A percentile compares a stretch with the other conserved stretches of the same genome.
These are phyloP conservation scores for Rhimphoctona megacephalus DNA, from an alignment of 2,888 invertebrate species.

Conservation along the genomic window DNA sequence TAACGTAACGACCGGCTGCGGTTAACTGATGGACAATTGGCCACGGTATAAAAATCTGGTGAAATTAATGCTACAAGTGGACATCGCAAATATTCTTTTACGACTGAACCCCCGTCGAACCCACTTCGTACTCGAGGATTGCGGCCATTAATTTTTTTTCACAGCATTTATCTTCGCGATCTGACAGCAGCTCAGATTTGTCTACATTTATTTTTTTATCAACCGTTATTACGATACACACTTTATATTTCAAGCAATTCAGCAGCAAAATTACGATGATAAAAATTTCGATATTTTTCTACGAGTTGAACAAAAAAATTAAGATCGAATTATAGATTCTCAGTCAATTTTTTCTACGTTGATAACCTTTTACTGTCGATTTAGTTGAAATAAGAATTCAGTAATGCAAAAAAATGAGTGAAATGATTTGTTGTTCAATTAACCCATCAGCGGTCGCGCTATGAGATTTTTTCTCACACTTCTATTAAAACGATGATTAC, in stretches of 20 bases:
- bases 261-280: background rate
- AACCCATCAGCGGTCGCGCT: no score
- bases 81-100: constrained; percentile 3
- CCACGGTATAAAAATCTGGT: constrained; percentile 46
- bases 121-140: background rate
- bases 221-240: background rate
- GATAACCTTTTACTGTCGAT: background rate
- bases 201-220: background rate
- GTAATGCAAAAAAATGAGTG: background rate
- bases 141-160: constrained; percentile 5
- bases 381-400: background rate
- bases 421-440: background rate
- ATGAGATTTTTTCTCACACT: no score
- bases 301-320: background rate
- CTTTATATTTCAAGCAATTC: background rate
- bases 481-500: no score
- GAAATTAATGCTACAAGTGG: constrained; percentile 57
- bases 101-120: background rate
- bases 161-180: background rate
- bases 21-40: constrained; percentile 60
- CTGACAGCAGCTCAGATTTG: constrained; percentile 11
- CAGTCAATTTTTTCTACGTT: background rate
- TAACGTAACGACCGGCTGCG: constrained; percentile 22
- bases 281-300: background rate
- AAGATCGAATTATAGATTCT: background rate